These are phyloP conservation scores for Maconellicoccus hirsutus DNA, from an alignment of 1,140 invertebrate genomes.

Conservation along the genomic window DNA sequence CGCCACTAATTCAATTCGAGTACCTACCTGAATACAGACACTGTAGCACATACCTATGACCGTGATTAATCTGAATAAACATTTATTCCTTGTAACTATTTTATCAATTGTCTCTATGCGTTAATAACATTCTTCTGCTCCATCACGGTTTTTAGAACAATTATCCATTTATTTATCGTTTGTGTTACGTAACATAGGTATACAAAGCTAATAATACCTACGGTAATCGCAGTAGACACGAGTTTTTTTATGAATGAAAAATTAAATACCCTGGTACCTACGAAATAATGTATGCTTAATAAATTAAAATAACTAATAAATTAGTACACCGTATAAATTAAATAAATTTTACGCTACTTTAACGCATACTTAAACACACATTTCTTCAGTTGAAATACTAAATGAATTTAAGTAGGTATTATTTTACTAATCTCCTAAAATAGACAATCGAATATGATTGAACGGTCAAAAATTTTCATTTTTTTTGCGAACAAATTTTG, in stretches of 20 bases:
- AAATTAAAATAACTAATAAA: constrained; percentile 6
- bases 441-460: no score
- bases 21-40: not conserved
- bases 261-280: not conserved
- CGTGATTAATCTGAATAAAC: not conserved
- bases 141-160: no score
- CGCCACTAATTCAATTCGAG: not conserved
- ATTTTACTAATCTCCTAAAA: no score
- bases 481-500: no score
- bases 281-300: not conserved
- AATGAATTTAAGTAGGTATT: no score
- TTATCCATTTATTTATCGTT: no score
- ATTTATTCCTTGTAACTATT: not conserved
- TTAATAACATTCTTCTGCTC: not conserved
- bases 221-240: not conserved
- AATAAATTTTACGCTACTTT: not conserved
- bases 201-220: not conserved
- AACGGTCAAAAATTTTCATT: no score
- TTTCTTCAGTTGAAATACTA: no score
- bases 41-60: not conserved
- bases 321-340: not conserved
- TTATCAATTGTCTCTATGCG: not conserved
- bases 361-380: not conserved
- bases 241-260: not conserved
- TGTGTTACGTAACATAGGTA: no score